Evolutionary conservation across 2,113 vertebrate genomes (phyloP).

Genomic region (Psilopsiagon aymara): DNA sequence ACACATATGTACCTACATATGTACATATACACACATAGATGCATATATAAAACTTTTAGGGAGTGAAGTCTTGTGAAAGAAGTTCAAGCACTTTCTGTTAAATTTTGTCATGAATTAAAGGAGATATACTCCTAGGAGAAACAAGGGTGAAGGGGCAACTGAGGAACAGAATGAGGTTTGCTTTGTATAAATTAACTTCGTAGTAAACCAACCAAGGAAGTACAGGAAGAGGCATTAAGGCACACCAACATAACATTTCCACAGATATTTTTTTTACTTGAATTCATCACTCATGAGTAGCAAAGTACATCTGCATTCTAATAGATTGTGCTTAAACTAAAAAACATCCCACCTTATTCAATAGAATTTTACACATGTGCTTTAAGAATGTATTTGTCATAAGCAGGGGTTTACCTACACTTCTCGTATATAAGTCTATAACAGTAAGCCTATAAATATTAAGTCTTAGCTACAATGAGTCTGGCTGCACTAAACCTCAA

Average conservation of each 20-base stretch:
- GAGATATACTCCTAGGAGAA: not conserved
- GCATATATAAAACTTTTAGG: not conserved
- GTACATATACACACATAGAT: too few species aligned
- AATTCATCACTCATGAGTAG: not conserved
- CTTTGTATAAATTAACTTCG: not conserved
- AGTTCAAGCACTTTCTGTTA: not conserved
- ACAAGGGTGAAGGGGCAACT: not conserved
- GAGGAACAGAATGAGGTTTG: not conserved
- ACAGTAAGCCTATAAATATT: not conserved
- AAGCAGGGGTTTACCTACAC: not conserved
- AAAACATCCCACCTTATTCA: not conserved
- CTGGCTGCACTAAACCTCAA: not conserved
- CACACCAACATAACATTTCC: not conserved
- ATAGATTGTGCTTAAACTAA: not conserved
- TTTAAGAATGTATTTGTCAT: not conserved
- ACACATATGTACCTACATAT: accelerated
- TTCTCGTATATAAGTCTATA: not conserved
- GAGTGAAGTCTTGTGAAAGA: not conserved
- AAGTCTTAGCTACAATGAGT: not conserved
- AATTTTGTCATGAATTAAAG: not conserved
- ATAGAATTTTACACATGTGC: not conserved
- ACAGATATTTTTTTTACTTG: not conserved
- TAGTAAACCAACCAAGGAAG: not conserved
- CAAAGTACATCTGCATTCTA: not conserved
- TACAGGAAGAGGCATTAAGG: not conserved